Conservation (phyloP, 37 sponge, comb jelly and placozoan genomes). For the Geodia barretti region DNA sequence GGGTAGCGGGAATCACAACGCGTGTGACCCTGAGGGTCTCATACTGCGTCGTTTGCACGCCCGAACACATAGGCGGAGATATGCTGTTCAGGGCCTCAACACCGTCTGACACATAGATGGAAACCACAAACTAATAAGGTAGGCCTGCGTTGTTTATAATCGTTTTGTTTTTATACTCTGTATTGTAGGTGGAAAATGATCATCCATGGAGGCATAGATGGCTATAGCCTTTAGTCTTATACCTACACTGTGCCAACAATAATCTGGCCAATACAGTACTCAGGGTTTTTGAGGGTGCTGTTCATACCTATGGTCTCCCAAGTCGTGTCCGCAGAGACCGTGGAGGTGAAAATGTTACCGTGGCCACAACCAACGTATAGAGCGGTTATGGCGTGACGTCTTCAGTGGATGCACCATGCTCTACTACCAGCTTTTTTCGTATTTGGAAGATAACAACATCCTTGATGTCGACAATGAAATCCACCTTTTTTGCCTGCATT, state of each 20-base stretch:
- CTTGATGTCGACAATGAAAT: constrained; percentile 31
- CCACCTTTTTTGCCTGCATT: constrained; percentile 53
- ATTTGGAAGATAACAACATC: constrained; percentile 30
- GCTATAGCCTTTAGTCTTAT: constrained; percentile 46
- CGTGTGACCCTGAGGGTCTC: not conserved
- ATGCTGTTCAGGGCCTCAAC: not conserved
- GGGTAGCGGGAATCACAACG: not conserved
- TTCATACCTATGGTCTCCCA: constrained; percentile 38
- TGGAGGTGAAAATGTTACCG: constrained; percentile 61
- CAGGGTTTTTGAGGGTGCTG: constrained; percentile 13
- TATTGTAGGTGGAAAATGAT: constrained; percentile 53
- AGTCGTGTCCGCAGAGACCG: constrained; percentile 46
- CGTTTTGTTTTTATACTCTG: not conserved
- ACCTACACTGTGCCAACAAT: constrained; percentile 18
- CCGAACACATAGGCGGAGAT: not conserved
- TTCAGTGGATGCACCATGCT: constrained; percentile 30
- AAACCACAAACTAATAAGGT: not conserved
- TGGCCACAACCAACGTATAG: constrained; percentile 66
- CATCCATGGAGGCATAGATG: constrained; percentile 66
- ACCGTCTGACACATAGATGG: not conserved
- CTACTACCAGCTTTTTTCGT: constrained; percentile 21
- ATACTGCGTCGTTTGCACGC: not conserved
- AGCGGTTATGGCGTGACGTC: constrained; percentile 66
- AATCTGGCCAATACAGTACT: constrained; percentile 55
- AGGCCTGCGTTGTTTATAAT: not conserved